Conservation (phyloP, 1,140 invertebrate genomes). For the Scaptomyza pallida region DNA sequence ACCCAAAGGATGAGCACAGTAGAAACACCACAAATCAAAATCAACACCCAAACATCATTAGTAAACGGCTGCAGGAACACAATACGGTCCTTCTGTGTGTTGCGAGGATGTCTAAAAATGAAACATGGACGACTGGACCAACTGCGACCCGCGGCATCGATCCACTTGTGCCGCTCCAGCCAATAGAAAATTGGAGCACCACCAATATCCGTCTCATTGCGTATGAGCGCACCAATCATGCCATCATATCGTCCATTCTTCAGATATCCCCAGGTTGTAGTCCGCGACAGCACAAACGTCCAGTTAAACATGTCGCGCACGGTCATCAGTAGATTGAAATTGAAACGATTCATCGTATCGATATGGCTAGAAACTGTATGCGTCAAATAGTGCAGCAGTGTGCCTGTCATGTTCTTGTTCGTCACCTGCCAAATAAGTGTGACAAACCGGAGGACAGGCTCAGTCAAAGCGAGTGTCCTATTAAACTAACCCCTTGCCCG, state of each 20-base stretch:
- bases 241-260: constrained; percentile 88
- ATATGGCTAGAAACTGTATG: constrained; percentile 84
- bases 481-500: no score
- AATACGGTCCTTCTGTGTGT: constrained; percentile 86
- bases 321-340: constrained; percentile 86
- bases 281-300: constrained; percentile 85
- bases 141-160: constrained; percentile 86
- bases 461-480: neutral
- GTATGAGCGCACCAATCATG: constrained; percentile 87
- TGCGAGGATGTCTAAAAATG: constrained; percentile 88
- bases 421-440: constrained; percentile 78
- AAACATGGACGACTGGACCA: constrained; percentile 86
- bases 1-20: constrained; percentile 76
- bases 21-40: constrained; percentile 73
- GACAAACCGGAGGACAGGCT: neutral
- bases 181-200: constrained; percentile 86
- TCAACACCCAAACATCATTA: constrained; percentile 85
- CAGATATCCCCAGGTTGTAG: constrained; percentile 87
- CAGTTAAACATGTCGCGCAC: constrained; percentile 87
- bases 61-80: constrained; percentile 86
- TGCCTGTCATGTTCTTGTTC: constrained; percentile 84
- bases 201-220: constrained; percentile 86
- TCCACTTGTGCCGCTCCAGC: constrained; percentile 85
- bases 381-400: constrained; percentile 85
- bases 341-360: constrained; percentile 87